Base-by-base conservation (phyloP, 1,140 invertebrate genomes). In the Drosophila rufa region DNA sequence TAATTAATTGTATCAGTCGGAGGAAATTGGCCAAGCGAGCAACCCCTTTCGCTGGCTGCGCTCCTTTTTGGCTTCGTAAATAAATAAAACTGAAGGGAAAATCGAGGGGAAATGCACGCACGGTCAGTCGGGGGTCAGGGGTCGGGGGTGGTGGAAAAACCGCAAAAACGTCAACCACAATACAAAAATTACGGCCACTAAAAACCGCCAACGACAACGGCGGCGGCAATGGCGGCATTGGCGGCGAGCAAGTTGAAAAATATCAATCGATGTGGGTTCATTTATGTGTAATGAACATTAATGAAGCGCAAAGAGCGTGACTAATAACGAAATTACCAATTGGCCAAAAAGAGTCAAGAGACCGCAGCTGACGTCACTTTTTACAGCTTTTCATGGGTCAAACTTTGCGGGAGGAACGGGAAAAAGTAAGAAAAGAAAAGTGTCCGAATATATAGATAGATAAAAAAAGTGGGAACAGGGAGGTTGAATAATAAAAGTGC, bases 301-400 rank as follows among this genome's bases (percentile, higher is more conserved):
- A 91, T 91, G 87, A 91, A 91, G 89, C 87, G 87, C 87, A 83
- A 89, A 91, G 78, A 91, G 87, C 89, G 87, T 91, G 89, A 91
- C 87, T 91, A 91, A 91, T 91, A 87, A 77, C 77, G 71, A 80
- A 91, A 91, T 91, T 91, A 84, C 85, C 86, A 91, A 90, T 90
- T 91, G 79, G 85, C 79, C 81, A 85, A 90, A 81, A 80, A 69
- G 81, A 84, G 79, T 80, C 64, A 65, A 27, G 46, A 53, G 46
- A 58, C 33, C 67, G 30, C 65, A 70, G 38, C 19, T 57, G 62
- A 58, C 75, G 74, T 76, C 74, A 76, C 25, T 46, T 7, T 4
- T 36, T 47, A 17, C 58, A 12, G n/a, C 14, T 19, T 57, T 57
- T 15, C 56, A 60, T 5, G 40, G 25, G 15, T 56, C 30, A 53